phyloP scores from a whole-genome alignment of 2,797 vertebrate genomes.

The Nyctibius grandis region DNA sequence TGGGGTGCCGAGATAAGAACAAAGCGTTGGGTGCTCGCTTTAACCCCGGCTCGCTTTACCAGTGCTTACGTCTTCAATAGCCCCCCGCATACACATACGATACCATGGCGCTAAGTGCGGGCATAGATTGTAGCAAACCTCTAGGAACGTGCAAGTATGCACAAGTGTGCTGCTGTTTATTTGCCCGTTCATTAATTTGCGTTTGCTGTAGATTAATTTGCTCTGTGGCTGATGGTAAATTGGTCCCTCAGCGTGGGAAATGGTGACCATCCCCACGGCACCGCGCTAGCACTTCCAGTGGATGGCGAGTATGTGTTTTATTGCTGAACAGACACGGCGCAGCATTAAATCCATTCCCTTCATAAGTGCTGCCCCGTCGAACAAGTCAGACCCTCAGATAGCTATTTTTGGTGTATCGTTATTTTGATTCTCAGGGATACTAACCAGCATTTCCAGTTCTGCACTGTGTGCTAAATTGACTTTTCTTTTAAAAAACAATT shows the following conservation, averaged over 20 bases:
- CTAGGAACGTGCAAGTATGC: neutral
- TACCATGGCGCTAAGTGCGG: neutral
- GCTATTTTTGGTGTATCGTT: rapidly evolving
- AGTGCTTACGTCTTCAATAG: neutral
- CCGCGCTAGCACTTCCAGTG: rapidly evolving
- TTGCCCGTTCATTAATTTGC: rapidly evolving
- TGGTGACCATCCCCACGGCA: rapidly evolving
- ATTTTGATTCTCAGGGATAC: neutral
- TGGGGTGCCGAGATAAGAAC: constrained; percentile 55
- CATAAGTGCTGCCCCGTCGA: neutral
- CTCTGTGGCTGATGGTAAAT: rapidly evolving
- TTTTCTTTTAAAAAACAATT: neutral
- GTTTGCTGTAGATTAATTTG: rapidly evolving
- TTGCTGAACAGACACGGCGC: rapidly evolving
- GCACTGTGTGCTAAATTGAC: neutral
- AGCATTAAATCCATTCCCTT: rapidly evolving
- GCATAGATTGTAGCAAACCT: neutral
- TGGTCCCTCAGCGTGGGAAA: rapidly evolving
- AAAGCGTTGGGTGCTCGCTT: constrained; percentile 52
- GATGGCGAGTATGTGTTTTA: rapidly evolving
- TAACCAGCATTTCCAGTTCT: neutral
- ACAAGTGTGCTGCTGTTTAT: neutral
- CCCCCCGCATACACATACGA: neutral
- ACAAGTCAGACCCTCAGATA: rapidly evolving
- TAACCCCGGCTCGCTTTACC: neutral